Conservation (phyloP, 2,113 vertebrate genomes). For the Oryzias javanicus region DNA sequence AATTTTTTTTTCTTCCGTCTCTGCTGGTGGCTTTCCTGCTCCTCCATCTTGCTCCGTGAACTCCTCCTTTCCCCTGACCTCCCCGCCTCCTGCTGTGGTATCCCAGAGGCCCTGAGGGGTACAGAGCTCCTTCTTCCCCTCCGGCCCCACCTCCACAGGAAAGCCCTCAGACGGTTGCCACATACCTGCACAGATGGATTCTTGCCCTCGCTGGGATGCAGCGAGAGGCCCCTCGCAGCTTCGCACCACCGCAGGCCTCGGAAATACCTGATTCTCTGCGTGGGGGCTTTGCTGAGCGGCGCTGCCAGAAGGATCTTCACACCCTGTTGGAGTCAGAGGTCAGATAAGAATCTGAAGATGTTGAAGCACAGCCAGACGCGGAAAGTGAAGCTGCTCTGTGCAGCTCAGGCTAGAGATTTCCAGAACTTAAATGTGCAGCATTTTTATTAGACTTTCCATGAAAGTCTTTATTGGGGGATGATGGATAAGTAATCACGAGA, state of each 20-base stretch:
- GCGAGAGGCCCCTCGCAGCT: slow-evolving; percentile 44
- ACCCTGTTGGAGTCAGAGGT: neutral
- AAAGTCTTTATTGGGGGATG: too few species aligned
- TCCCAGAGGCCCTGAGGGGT: slow-evolving; percentile 49
- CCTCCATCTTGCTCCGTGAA: neutral
- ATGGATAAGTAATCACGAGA: neutral
- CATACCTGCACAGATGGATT: slow-evolving; percentile 45
- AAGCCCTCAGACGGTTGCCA: slow-evolving; percentile 56
- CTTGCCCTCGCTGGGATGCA: slow-evolving; percentile 17
- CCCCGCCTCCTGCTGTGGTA: slow-evolving; percentile 43
- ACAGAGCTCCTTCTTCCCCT: slow-evolving; percentile 32
- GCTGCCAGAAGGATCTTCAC: neutral
- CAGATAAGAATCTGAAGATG: neutral
- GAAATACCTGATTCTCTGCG: slow-evolving; percentile 53
- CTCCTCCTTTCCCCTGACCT: slow-evolving; percentile 33
- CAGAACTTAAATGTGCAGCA: too few species aligned
- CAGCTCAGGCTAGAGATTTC: too few species aligned
- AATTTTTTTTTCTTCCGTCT: neutral
- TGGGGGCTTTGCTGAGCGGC: neutral
- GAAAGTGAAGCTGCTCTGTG: too few species aligned
- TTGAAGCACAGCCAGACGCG: neutral
- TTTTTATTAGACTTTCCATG: too few species aligned
- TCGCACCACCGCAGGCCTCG: slow-evolving; percentile 28
- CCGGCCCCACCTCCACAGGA: slow-evolving; percentile 55
- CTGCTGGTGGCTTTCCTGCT: neutral